Percentiles rank a stretch among this genome's conserved stretches.
Evolutionary conservation across 2,888 invertebrate genomes (phyloP).

Genomic region (Electrophaes corylata): DNA sequence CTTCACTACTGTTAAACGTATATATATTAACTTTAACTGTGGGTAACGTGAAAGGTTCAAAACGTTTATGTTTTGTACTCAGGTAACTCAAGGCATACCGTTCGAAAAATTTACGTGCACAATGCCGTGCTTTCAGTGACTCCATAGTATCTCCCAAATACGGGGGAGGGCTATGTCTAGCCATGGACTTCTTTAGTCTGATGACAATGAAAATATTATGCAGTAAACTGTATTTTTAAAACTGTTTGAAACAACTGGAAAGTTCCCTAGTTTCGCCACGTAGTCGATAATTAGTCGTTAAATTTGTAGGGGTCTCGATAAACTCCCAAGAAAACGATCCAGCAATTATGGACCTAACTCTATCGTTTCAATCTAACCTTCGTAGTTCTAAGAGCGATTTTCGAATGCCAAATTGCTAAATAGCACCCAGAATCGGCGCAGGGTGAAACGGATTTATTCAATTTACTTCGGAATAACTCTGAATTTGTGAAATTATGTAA

Average conservation of each 20-base stretch:
- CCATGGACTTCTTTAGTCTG: too few species aligned
- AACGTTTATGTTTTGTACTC: too few species aligned
- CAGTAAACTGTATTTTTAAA: slow-evolving; percentile 3
- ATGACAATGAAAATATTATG: too few species aligned
- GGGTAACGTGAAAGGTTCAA: too few species aligned
- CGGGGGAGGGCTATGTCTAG: too few species aligned
- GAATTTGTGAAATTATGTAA: slow-evolving; percentile 22
- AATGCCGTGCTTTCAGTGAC: too few species aligned
- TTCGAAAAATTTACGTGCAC: too few species aligned
- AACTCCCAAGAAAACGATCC: slow-evolving; percentile 28
- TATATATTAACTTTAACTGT: too few species aligned
- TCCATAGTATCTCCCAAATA: too few species aligned
- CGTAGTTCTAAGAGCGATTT: slow-evolving; percentile 13
- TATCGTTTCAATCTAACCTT: slow-evolving; percentile 14
- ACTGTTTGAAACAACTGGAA: slow-evolving; percentile 12
- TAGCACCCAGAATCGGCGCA: slow-evolving; percentile 7
- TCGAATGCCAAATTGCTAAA: slow-evolving; percentile 1
- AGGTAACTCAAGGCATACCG: too few species aligned
- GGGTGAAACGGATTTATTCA: slow-evolving; percentile 16
- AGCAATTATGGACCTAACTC: slow-evolving; percentile 15
- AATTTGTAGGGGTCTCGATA: slow-evolving; percentile 33
- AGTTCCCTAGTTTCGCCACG: slow-evolving; percentile 23
- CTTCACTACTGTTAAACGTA: too few species aligned
- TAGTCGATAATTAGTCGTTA: slow-evolving; percentile 43
- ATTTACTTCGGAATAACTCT: slow-evolving; percentile 27